phyloP scores from a whole-genome alignment of 2,797 vertebrate species.

The Emydoidea blandingii region DNA sequence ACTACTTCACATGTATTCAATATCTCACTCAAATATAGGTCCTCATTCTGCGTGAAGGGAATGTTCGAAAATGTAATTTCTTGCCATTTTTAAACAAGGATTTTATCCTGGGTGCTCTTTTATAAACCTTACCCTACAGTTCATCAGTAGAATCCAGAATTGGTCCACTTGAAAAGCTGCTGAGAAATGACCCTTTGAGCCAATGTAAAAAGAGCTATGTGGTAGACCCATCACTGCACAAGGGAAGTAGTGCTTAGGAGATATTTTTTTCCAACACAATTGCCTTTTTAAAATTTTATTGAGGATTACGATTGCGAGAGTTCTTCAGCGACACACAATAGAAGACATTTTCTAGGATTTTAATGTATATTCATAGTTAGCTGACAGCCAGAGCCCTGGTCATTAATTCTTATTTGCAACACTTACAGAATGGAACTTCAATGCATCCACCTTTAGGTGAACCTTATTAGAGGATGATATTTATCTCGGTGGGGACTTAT shows the following conservation, averaged over 20 bases:
- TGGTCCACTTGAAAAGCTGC: slow-evolving; percentile 37
- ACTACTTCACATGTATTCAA: background rate
- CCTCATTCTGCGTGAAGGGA: background rate
- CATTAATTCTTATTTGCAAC: background rate
- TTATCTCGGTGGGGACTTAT: background rate
- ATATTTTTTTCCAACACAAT: slow-evolving; percentile 40
- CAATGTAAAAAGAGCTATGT: background rate
- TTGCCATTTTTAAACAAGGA: background rate
- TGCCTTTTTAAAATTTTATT: slow-evolving; percentile 32
- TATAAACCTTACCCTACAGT: background rate
- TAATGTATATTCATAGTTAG: background rate
- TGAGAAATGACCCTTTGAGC: slow-evolving; percentile 22
- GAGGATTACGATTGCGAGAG: slow-evolving; percentile 19
- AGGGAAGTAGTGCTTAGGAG: slow-evolving; percentile 3
- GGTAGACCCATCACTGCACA: slow-evolving; percentile 7
- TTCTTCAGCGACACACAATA: background rate
- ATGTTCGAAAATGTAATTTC: background rate
- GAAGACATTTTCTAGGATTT: background rate
- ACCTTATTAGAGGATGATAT: background rate
- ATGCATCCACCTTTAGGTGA: background rate
- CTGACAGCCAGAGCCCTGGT: background rate
- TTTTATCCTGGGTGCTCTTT: background rate
- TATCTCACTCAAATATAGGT: background rate
- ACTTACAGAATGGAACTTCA: background rate
- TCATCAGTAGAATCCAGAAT: slow-evolving; percentile 6